Evolutionary conservation across 2,888 invertebrate genomes (phyloP), one percentile per base, ranked within the genome.

Genomic region (Cheilosia impressa): DNA sequence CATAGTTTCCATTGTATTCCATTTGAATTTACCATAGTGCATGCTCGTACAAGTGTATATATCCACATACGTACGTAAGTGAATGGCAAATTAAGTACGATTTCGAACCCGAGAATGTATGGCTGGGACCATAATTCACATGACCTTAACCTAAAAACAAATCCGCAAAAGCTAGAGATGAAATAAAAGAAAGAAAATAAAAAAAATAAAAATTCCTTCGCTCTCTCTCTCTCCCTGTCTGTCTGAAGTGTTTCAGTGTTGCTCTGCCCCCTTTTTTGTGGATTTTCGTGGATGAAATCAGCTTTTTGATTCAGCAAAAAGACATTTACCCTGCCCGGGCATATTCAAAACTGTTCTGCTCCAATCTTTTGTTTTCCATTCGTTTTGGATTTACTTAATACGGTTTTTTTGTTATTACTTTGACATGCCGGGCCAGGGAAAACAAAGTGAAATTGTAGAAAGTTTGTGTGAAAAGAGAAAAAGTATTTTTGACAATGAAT

Each of bases 71-170:
- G 10, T 5, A 1, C 34, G 5, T 45, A 63, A n/a, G 17, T 60
- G 43, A 62, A 72, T 62, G 27, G 43, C 52, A 41, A 72, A 41
- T 62, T 72, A 52, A 71, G 58, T 60, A 60, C 58, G 24, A 60
- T 9, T 71, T 60, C 69, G 69, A 50, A 69, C 38, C 24, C 22
- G 13, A 24, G 50, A 52, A 41, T 31, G 60, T 52, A 38, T 38
- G 19, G 27, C 22, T 27, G 62, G 9, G n/a, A 19, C 60, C 19
- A 62, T 72, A 72, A 72, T 62, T 62, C 72, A 31, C 52, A 53
- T 52, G 72, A 62, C 72, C 72, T 62, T 72, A 72, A 72, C 72
- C 72, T 53, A 72, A 53, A 71, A 72, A 72, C 43, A 43, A 62
- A 58, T 71, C 58, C 50, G 55, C 55, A 68, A n/a, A 68, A 38